Evolutionary conservation across 2,113 vertebrate species (phyloP).

Genomic region (Rynchops niger): DNA sequence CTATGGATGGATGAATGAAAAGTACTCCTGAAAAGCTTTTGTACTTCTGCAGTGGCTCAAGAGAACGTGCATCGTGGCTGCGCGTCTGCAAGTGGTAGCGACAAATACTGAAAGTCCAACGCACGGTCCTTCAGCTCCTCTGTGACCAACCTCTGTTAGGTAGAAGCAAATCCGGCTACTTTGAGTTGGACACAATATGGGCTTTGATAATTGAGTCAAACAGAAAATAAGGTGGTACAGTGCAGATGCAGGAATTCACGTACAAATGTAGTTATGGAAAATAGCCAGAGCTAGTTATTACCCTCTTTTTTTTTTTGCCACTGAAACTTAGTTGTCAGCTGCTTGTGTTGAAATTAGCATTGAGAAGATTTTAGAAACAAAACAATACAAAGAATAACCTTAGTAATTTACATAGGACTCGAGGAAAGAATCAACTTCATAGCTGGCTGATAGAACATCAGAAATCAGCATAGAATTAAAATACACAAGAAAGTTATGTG

Average conservation of each 20-base stretch:
- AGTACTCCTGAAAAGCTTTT: neutral
- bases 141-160: neutral
- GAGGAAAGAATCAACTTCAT: neutral
- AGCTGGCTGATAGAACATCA: neutral
- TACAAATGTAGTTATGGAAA: neutral
- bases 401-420: neutral
- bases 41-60: neutral
- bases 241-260: neutral
- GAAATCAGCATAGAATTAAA: neutral
- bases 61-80: rapidly evolving
- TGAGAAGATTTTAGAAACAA: neutral
- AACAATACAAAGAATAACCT: neutral
- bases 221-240: neutral
- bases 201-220: neutral
- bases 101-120: neutral
- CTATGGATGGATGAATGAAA: neutral
- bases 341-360: neutral
- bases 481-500: neutral
- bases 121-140: neutral
- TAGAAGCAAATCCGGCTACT: neutral
- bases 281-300: neutral
- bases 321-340: neutral
- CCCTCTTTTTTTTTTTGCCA: neutral
- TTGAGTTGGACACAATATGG: neutral
- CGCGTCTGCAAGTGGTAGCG: neutral